Evolutionary conservation across 2,113 vertebrate species (phyloP).

Genomic region (Chlamydotis undulata): DNA sequence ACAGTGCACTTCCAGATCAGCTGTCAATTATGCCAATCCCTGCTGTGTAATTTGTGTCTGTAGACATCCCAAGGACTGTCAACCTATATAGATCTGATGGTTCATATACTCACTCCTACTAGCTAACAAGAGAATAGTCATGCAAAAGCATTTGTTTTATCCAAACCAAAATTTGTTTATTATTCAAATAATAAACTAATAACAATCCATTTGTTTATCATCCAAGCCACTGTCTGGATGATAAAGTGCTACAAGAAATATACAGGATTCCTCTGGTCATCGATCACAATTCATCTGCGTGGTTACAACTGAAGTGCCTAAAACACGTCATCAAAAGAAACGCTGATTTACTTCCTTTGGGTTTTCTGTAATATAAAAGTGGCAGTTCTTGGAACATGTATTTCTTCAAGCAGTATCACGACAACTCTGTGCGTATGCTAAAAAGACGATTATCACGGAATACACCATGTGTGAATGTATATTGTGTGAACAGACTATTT

Average conservation of each 20-base stretch:
- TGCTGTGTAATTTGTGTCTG: neutral
- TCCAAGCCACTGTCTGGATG: neutral
- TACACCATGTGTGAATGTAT: neutral
- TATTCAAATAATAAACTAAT: neutral
- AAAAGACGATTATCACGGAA: neutral
- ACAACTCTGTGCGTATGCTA: neutral
- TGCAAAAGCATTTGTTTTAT: neutral
- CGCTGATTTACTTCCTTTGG: neutral
- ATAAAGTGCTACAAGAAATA: neutral
- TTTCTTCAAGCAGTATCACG: neutral
- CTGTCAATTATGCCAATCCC: neutral
- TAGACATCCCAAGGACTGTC: neutral
- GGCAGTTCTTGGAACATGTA: neutral
- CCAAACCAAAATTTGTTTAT: neutral
- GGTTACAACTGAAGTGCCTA: neutral
- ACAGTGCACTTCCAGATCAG: neutral
- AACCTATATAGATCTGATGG: neutral
- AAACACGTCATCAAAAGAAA: neutral
- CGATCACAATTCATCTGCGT: neutral
- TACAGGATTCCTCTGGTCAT: neutral
- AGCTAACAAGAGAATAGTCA: neutral
- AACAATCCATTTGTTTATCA: neutral
- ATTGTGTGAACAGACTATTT: neutral
- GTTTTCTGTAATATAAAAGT: neutral
- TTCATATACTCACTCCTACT: neutral